Percentiles rank a stretch among this genome's conserved stretches.
phyloP scores from a whole-genome alignment of 2,113 vertebrate species.

The Cyphomyrus discorhynchus region DNA sequence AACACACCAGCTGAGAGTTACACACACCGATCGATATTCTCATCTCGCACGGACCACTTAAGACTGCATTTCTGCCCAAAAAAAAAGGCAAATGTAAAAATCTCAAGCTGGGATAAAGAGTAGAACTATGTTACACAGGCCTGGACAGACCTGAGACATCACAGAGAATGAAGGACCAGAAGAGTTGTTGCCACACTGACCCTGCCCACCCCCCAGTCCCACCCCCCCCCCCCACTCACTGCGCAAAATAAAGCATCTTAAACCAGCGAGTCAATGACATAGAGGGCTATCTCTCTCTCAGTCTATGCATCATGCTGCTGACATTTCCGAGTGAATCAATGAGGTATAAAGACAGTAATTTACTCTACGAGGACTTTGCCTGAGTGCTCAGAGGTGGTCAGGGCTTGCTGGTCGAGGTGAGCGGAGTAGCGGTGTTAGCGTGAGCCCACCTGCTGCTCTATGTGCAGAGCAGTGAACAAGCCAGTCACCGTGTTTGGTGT shows the following conservation, averaged over 20 bases:
- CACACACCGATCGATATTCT: not conserved
- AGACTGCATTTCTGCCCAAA: not conserved
- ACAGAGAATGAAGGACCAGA: not conserved
- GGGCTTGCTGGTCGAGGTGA: not conserved
- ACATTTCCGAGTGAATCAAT: not conserved
- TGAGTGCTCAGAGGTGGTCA: not conserved
- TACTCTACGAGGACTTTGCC: not conserved
- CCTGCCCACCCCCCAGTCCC: not conserved
- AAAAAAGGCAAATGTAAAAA: not conserved
- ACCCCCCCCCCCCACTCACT: not conserved
- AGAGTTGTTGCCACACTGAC: not conserved
- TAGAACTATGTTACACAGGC: not conserved
- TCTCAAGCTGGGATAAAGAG: not conserved
- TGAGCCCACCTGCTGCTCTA: not conserved
- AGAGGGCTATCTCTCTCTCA: not conserved
- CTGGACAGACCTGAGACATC: not conserved
- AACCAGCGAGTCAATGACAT: not conserved
- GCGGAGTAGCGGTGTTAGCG: not conserved
- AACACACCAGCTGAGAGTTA: not conserved
- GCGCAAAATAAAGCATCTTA: not conserved
- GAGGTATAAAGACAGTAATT: constrained; percentile 2
- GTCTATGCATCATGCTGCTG: not conserved
- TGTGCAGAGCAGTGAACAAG: not conserved
- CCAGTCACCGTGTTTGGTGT: not conserved
- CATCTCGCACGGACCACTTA: not conserved